Percentiles rank a stretch among this genome's conserved stretches.
Evolutionary conservation across 2,888 invertebrate species (phyloP).

Genomic region (Anticlea derivata): DNA sequence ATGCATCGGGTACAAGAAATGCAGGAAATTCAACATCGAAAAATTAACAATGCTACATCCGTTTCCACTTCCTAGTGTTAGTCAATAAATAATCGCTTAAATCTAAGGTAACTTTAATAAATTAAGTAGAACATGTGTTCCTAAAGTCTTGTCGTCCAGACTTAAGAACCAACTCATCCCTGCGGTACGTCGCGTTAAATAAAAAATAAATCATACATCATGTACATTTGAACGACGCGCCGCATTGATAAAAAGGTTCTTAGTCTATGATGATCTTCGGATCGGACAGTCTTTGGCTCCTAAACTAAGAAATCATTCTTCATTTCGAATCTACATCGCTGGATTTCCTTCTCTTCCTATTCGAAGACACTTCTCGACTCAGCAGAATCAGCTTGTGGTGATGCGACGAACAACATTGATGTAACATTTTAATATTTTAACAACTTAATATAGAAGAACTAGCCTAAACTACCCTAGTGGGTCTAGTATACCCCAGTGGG

Average conservation of each 20-base stretch:
- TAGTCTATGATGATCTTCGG: constrained; percentile 12
- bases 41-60: constrained; percentile 41
- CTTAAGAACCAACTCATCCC: constrained; percentile 35
- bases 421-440: constrained; percentile 42
- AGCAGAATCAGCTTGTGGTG: constrained; percentile 71
- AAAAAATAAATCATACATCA: constrained; percentile 2
- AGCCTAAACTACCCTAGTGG: constrained; percentile 21
- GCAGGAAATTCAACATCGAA: constrained; percentile 53
- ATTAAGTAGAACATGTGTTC: constrained; percentile 61
- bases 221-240: constrained; percentile 9
- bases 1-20: constrained; percentile 74
- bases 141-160: constrained; percentile 55
- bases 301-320: constrained; percentile 64
- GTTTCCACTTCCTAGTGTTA: constrained; percentile 61
- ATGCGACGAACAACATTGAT: constrained; percentile 56
- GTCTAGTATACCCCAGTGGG: constrained; percentile 66
- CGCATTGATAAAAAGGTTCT: neutral
- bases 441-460: constrained; percentile 21
- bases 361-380: constrained; percentile 71
- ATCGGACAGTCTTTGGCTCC: constrained; percentile 77
- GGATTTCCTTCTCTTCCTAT: constrained; percentile 72
- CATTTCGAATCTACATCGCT: constrained; percentile 33
- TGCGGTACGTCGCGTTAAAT: constrained; percentile 5
- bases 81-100: constrained; percentile 79
- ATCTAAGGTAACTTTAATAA: constrained; percentile 80